Evolutionary conservation across 2,888 invertebrate species (phyloP), one percentile per base, ranked within the genome.

Genomic region (Pseudeuparius sepicola): DNA sequence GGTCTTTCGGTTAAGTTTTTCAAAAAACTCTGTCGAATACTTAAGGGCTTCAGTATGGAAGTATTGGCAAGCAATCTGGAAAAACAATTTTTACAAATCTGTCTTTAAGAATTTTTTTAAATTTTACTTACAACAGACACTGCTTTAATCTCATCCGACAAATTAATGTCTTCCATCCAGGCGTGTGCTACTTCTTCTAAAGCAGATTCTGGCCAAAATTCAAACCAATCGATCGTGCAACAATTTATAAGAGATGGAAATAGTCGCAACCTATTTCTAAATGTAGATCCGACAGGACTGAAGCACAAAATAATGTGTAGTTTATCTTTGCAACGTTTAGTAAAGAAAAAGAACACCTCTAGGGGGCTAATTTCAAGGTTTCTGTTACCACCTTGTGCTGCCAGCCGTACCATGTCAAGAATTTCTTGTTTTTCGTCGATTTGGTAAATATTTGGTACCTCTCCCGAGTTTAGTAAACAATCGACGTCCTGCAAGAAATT

Each of bases 221-320:
- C 79, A 58, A 83, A 88, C 88, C 88, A 89, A 54, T 89, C 85
- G 36, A 89, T 86, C 3, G 86, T 88, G 56, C 87, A 88, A 57
- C 87, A 87, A 58, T 86, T 88, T 23, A 89, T 81, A 26, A 90
- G 65, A 6, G 87, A 82, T 0, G 89, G 88, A 61, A 81, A 89
- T 46, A 85, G 67, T 33, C 86, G 66, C 10, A 89, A 60, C 43
- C 86, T 68, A 41, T 71, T 75, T 42, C 86, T 68, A 58, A 89
- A 88, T 0, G 84, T 71, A 47, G 82, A 78, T 3, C 87, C 87
- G 29, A 88, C 80, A 1, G 90, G 89, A 57, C 86, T 88, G 57
- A 89, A 83, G 50, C 87, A 85, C 31, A 90, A 64, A 49, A 87
- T 77, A 20, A 87, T 70, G 56, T 89, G 89, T 31, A 89, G 62